A percentile compares a stretch with the other conserved stretches of the same genome.
phyloP scores from a whole-genome alignment of 2,797 vertebrate species.

The Chromis chromis region DNA sequence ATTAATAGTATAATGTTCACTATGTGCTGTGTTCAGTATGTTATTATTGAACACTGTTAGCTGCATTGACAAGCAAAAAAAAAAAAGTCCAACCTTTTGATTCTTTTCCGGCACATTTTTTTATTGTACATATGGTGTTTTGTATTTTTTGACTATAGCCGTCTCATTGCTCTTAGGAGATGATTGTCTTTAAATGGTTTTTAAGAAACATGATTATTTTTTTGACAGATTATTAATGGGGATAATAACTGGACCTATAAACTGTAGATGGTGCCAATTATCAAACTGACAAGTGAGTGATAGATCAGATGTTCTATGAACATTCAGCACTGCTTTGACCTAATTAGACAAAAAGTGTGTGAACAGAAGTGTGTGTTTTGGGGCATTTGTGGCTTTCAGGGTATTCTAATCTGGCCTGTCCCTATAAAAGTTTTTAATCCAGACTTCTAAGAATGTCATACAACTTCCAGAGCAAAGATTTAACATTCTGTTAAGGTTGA shows the following conservation, averaged over 20 bases:
- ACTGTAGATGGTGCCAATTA: slow-evolving; percentile 37
- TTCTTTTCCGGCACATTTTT: not conserved
- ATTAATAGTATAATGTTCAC: not conserved
- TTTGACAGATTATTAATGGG: not conserved
- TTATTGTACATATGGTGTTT: not conserved
- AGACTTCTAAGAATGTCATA: slow-evolving; percentile 1
- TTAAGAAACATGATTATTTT: not conserved
- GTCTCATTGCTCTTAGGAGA: not conserved
- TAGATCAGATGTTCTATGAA: slow-evolving; percentile 60
- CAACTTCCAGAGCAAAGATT: not conserved
- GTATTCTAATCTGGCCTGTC: not conserved
- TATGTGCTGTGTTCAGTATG: not conserved
- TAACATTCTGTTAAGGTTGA: slow-evolving; percentile 19
- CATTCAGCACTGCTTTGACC: slow-evolving; percentile 46
- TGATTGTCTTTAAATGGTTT: slow-evolving; percentile 2
- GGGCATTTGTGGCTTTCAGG: too few relatives aligned
- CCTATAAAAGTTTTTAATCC: not conserved
- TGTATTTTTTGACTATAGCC: not conserved
- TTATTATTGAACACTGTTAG: too few relatives aligned
- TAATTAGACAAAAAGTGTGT: slow-evolving; percentile 60
- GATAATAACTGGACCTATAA: not conserved
- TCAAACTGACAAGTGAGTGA: slow-evolving; percentile 47
- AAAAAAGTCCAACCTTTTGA: too few relatives aligned
- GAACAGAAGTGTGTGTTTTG: slow-evolving; percentile 11
- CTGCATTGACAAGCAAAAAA: too few relatives aligned